phyloP scores from a whole-genome alignment of 2,113 vertebrate species.

The Thryonomys swinderianus region DNA sequence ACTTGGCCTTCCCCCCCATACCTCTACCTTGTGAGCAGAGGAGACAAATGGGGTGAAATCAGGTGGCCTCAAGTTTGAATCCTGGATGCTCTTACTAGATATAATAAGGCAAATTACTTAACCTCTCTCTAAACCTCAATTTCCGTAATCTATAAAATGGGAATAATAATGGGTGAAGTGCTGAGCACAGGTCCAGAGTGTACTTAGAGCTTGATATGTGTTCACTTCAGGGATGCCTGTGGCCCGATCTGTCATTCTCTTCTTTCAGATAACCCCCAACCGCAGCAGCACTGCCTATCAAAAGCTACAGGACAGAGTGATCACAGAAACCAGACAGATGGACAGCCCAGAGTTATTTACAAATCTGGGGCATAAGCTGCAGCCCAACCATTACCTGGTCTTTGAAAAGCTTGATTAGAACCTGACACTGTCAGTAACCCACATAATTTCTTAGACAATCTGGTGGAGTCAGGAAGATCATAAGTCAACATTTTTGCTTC shows the following conservation, averaged over 20 bases:
- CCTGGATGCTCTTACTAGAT: background rate
- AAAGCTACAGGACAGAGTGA: background rate
- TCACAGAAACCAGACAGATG: background rate
- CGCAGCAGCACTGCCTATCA: background rate
- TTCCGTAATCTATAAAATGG: conserved; percentile 66
- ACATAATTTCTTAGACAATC: background rate
- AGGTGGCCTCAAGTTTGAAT: background rate
- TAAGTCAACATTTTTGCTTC: background rate
- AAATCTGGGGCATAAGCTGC: background rate
- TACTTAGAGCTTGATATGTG: background rate
- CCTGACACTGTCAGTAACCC: background rate
- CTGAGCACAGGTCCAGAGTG: background rate
- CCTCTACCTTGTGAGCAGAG: background rate
- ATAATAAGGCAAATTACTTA: conserved; percentile 49
- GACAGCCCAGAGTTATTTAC: background rate
- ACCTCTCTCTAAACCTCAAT: conserved; percentile 57
- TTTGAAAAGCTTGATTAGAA: background rate
- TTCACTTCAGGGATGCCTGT: background rate
- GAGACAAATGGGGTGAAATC: background rate
- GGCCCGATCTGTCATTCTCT: background rate
- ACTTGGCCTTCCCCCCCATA: background rate
- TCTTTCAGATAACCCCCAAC: background rate
- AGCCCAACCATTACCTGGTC: background rate
- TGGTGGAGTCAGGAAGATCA: background rate
- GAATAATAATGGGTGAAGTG: conserved; percentile 46